Conservation (phyloP, 2,888 invertebrate species). For the Gari tellinella region DNA sequence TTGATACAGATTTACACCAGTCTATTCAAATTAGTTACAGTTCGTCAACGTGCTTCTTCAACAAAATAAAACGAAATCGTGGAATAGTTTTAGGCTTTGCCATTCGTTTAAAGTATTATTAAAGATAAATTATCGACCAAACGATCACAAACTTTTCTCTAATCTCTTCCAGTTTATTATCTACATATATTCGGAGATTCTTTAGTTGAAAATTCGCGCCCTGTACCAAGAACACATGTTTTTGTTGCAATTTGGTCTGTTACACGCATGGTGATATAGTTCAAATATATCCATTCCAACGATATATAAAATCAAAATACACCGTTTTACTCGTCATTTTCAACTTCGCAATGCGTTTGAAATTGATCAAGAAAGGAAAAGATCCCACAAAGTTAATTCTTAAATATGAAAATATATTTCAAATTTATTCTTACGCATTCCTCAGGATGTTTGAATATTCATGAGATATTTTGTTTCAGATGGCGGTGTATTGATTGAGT, state of each 20-base stretch:
- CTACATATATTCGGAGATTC: too few species aligned
- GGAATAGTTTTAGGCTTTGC: too few species aligned
- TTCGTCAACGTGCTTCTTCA: not conserved
- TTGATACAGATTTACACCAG: conserved; percentile 2
- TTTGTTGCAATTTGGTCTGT: conserved; percentile 1
- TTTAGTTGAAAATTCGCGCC: not conserved
- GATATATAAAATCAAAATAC: too few species aligned
- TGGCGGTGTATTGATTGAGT: conserved; percentile 53
- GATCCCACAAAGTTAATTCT: not conserved
- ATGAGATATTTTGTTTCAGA: conserved; percentile 57
- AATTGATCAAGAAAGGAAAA: too few species aligned
- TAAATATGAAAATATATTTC: not conserved
- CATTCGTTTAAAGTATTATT: too few species aligned
- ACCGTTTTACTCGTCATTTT: too few species aligned
- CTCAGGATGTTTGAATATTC: conserved; percentile 51
- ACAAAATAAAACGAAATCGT: too few species aligned
- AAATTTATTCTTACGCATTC: conserved; percentile 10
- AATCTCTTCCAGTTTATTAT: too few species aligned
- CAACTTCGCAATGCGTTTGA: too few species aligned
- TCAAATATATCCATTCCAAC: too few species aligned
- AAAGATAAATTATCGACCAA: too few species aligned
- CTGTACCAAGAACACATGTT: not conserved
- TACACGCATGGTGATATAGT: conserved; percentile 2
- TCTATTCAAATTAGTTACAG: conserved; percentile 18
- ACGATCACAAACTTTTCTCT: too few species aligned